Evolutionary conservation across 2,888 invertebrate species (phyloP), one percentile per base, ranked within the genome.

Genomic region (Andrena bucephala): DNA sequence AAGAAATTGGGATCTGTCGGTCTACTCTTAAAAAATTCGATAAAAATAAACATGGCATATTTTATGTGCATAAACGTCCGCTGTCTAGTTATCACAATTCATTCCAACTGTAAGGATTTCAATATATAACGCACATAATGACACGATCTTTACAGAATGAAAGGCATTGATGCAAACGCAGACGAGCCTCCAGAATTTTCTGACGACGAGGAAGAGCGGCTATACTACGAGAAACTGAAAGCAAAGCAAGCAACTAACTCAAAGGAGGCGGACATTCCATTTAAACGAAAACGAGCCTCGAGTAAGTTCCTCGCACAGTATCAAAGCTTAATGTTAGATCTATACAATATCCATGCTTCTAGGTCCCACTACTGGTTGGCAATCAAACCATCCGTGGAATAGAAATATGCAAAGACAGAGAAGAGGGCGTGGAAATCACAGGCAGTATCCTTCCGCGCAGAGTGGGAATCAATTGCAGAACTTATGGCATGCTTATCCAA

Each of bases 91-190:
- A 29, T 33, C 2, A 7, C 5, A 33, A 33, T 60, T 27, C 5
- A 16, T 59, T 24, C 33, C 0, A 68, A 36, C 6, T 50, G 13
- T 7, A 50, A 60, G 33, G 13, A 59, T 16, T 13, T 48, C 1
- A 4, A 10, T 66, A 31, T n/a, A 33, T 50, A 60, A 70, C 13
- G 10, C 33, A 2, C 6, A 63, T 48, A 79, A 24, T 29, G 29
- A 73, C 70, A 16, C 65, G 70, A 59, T 69, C 57, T 50, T 65
- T 60, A 91, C 93, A 98, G 97, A 93, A 94, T 96, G 75, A 97
- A 96, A 94, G 98, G 98, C 5, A 97, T 97, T 0, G 99, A 99
- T 95, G 98, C 98, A 0, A 97, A 98, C 0, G 98, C 98, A 97
- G 95, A 97, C 92, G 99, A 99, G 93, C 96, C 96, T 16, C 98